Percentiles rank a stretch among this genome's conserved stretches.
Evolutionary conservation across 2,888 invertebrate species (phyloP).

Genomic region (Caenorhabditis uteleia): DNA sequence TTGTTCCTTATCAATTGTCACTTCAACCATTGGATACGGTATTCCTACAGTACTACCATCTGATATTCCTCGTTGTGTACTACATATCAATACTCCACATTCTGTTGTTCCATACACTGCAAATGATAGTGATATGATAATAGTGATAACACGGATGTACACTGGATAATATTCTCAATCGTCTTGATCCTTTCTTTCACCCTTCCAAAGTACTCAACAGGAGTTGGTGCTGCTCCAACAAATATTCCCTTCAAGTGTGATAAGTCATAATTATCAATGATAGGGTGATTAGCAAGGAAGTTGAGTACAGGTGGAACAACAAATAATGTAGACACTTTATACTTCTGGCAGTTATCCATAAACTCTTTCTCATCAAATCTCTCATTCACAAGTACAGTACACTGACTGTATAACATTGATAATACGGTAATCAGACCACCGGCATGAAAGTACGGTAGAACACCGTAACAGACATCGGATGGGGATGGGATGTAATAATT

Average conservation of each 20-base stretch:
- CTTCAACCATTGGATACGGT: conserved; percentile 43
- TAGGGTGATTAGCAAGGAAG: conserved; percentile 35
- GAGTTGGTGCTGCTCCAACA: conserved; percentile 46
- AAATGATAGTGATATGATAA: conserved; percentile 1
- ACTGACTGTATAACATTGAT: conserved; percentile 50
- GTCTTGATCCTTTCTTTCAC: conserved; percentile 9
- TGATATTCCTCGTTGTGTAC: conserved; percentile 32
- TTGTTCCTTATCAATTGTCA: conserved; percentile 21
- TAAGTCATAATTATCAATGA: conserved; percentile 10
- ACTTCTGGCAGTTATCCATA: conserved; percentile 34
- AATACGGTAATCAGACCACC: conserved; percentile 59
- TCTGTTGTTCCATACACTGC: conserved; percentile 63
- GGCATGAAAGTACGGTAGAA: conserved; percentile 61
- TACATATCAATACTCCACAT: conserved; percentile 53
- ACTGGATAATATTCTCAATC: conserved; percentile 29
- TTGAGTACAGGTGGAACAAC: conserved; percentile 57
- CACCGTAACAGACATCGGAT: conserved; percentile 45
- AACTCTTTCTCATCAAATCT: conserved; percentile 45
- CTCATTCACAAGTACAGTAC: conserved; percentile 49
- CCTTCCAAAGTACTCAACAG: conserved; percentile 9
- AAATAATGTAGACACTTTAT: conserved; percentile 33
- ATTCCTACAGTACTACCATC: conserved; percentile 37
- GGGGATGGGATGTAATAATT: conserved; percentile 5
- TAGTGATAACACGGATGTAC: conserved; percentile 2
- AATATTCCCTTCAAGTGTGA: conserved; percentile 31